Conservation (phyloP, 30 jellyfish, hydroid and myxozoan genomes). For the Aurelia aurita complex sp. Pacific region DNA sequence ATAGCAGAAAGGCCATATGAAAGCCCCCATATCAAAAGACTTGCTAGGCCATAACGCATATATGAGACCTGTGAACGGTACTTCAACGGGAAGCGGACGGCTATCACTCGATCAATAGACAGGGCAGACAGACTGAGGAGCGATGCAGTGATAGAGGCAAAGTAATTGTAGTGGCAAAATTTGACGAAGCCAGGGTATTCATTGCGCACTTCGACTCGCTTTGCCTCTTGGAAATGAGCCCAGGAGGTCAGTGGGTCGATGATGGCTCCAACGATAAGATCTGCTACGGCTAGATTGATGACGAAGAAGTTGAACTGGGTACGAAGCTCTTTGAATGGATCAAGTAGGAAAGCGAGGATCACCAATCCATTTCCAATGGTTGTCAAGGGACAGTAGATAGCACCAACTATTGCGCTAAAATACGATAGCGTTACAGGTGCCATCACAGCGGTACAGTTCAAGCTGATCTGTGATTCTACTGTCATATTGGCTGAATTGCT, state of each 20-base stretch:
- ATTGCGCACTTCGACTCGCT: constrained; percentile 33
- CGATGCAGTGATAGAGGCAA: constrained; percentile 65
- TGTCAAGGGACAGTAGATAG: constrained; percentile 44
- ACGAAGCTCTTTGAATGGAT: constrained; percentile 62
- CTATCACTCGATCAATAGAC: constrained; percentile 56
- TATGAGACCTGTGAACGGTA: constrained; percentile 48
- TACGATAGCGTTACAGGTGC: constrained; percentile 47
- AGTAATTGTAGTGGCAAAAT: constrained; percentile 47
- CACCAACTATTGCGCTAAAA: constrained; percentile 42
- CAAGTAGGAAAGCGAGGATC: constrained; percentile 43
- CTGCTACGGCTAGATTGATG: constrained; percentile 64
- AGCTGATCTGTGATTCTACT: constrained; percentile 49
- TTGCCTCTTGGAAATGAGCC: constrained; percentile 68
- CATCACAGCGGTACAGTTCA: constrained; percentile 50
- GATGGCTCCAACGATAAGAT: constrained; percentile 53
- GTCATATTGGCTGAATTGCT: constrained; percentile 5
- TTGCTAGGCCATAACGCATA: constrained; percentile 22
- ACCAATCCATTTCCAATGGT: constrained; percentile 58
- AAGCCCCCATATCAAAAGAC: constrained; percentile 44
- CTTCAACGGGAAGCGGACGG: constrained; percentile 61
- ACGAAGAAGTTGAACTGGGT: constrained; percentile 74
- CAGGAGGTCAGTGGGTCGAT: constrained; percentile 52
- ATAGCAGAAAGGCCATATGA: constrained; percentile 46
- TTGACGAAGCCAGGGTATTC: constrained; percentile 26
- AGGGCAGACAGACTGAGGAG: constrained; percentile 57